Base-by-base conservation (phyloP, 1,140 invertebrate genomes). In the Drosophila novamexicana region DNA sequence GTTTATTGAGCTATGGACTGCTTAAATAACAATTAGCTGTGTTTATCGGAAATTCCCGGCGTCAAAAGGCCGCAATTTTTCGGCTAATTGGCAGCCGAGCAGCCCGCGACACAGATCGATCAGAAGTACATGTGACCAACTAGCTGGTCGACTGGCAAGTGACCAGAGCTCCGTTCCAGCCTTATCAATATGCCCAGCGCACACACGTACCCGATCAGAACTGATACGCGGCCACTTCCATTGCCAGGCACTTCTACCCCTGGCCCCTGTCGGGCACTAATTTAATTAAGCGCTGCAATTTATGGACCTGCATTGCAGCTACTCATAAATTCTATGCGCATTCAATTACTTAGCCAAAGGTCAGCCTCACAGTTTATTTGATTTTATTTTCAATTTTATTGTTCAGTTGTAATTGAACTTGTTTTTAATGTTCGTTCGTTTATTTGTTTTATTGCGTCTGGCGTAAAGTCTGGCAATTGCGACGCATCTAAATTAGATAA, bases 1-100 rank as follows among this genome's bases (percentile, higher is more conserved):
- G 78, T 73, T 71, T 76, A 67, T 78, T 67, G 66, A 88, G 77
- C 62, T 68, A 61, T 63, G 34, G 16, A 16, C 45, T 71, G 79
- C 80, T 88, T 75, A 89, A 83, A 88, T 88, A 89, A 77, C 83
- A 88, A 89, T 88, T 83, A 88, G 69, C 58, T 40, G 7, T 29
- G 1, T 10, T 12, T 7, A 29, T 52, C 49, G 29, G 39, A 32
- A 32, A 44, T 6, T n/a, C 39, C 47, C 49, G 18, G 7, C 16
- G 22, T 5, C 34, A 40, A 53, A 45, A 53, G 40, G 16, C 58
- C 64, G 32, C 57, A 73, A 29, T 29, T 58, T 54, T 9, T 44
- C 44, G 45, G 39, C 72, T 71, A 76, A 76, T 76, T 76, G 67
- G 22, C 70, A 57, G 79, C 44, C 50, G 53, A 10, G 50, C 36